Evolutionary conservation across 2,113 vertebrate species (phyloP).

Genomic region (Vireo altiloquus): DNA sequence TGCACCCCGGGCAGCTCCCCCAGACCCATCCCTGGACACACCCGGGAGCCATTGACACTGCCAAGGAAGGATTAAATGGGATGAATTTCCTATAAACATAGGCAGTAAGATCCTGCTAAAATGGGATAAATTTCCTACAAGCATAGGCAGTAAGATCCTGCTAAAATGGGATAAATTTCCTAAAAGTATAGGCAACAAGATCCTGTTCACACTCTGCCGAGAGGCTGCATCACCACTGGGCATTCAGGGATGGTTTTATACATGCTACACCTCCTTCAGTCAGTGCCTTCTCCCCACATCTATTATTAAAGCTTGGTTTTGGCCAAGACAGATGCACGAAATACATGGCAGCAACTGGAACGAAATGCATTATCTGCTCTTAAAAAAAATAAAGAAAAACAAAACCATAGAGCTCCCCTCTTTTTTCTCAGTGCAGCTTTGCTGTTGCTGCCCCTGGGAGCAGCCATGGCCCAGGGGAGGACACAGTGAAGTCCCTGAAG

Average conservation of each 20-base stretch:
- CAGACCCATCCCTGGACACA: no score
- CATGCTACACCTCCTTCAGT: no score
- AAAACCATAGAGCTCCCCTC: rapidly evolving
- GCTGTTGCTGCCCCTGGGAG: background rate
- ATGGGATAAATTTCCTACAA: background rate
- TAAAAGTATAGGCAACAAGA: background rate
- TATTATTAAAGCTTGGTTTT: background rate
- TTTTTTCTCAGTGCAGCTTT: background rate
- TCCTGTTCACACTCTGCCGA: no score
- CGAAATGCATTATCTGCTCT: background rate
- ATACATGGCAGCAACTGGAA: background rate
- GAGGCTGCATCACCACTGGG: background rate
- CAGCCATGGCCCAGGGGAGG: rapidly evolving
- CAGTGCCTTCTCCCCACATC: background rate
- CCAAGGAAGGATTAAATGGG: no score
- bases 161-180: background rate
- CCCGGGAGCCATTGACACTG: no score
- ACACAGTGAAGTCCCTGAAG: background rate
- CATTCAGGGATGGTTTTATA: background rate
- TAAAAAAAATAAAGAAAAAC: background rate
- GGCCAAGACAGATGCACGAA: background rate
- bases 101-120: background rate
- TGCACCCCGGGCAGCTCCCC: no score
- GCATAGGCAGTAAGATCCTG: background rate
- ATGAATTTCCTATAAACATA: background rate